Percentiles rank a stretch among this genome's conserved stretches.
phyloP scores from a whole-genome alignment of 2,888 invertebrate species.

The Linnaemya vulpina region DNA sequence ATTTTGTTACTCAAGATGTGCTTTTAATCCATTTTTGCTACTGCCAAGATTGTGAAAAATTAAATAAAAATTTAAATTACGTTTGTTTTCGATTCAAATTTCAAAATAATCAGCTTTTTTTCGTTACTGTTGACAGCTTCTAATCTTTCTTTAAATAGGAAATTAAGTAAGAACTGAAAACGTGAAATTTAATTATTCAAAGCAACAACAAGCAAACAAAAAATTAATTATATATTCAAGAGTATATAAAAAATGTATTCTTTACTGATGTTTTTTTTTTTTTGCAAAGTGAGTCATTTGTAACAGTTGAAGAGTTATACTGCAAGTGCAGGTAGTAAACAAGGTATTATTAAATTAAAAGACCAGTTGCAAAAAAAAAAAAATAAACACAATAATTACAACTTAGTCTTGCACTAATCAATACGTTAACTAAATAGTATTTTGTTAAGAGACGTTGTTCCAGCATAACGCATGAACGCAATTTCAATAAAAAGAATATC shows the following conservation, averaged over 20 bases:
- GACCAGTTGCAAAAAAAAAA: not conserved
- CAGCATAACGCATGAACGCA: not conserved
- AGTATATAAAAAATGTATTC: not conserved
- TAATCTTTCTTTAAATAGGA: conserved; percentile 47
- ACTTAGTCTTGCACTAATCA: not conserved
- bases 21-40: conserved; percentile 10
- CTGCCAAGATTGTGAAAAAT: not conserved
- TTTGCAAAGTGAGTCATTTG: conserved; percentile 18
- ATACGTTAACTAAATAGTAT: not conserved
- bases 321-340: not conserved
- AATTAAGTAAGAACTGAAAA: conserved; percentile 51
- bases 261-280: not conserved
- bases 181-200: conserved; percentile 31
- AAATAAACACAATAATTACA: no score
- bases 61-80: conserved; percentile 13
- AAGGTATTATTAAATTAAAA: not conserved
- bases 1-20: conserved; percentile 9
- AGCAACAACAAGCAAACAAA: not conserved
- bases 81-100: conserved; percentile 38
- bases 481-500: not conserved
- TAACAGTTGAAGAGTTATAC: not conserved
- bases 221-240: no score
- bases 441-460: not conserved
- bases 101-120: conserved; percentile 31
- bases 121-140: conserved; percentile 43